phyloP scores from a whole-genome alignment of 1,140 invertebrate genomes.

The Danaus melanippus region DNA sequence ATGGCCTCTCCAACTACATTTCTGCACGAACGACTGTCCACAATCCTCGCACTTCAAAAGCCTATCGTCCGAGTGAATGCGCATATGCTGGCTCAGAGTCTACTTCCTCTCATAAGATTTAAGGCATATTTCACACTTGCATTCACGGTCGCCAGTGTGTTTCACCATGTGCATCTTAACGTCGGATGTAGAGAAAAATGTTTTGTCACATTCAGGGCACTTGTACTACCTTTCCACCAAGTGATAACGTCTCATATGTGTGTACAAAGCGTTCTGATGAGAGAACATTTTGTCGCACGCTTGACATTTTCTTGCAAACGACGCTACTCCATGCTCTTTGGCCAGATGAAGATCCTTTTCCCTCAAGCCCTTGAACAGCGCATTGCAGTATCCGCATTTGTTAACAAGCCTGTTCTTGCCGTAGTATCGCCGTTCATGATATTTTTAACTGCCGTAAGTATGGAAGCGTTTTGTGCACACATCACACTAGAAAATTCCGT shows the following conservation, averaged over 20 bases:
- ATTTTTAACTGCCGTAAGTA: constrained; percentile 33
- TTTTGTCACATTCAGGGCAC: constrained; percentile 50
- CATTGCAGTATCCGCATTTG: constrained; percentile 42
- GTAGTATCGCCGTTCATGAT: constrained; percentile 42
- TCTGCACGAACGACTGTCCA: constrained; percentile 40
- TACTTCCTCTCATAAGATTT: constrained; percentile 62
- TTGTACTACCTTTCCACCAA: constrained; percentile 47
- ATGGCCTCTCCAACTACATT: constrained; percentile 41
- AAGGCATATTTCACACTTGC: constrained; percentile 46
- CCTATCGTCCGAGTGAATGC: constrained; percentile 68
- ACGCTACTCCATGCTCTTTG: constrained; percentile 33
- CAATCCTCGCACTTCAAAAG: constrained; percentile 53
- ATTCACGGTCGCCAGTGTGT: constrained; percentile 31
- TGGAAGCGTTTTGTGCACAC: constrained; percentile 39
- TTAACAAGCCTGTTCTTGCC: constrained; percentile 28
- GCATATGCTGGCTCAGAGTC: constrained; percentile 63
- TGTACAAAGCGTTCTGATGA: constrained; percentile 32
- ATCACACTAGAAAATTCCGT: constrained; percentile 42
- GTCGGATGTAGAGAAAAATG: constrained; percentile 28
- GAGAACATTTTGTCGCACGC: constrained; percentile 45
- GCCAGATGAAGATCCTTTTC: constrained; percentile 39
- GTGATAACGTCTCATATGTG: constrained; percentile 44
- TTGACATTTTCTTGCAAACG: constrained; percentile 35
- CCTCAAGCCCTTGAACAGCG: constrained; percentile 38
- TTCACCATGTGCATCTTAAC: constrained; percentile 36